Evolutionary conservation across 2,113 vertebrate species (phyloP).

Genomic region (Callipepla squamata): DNA sequence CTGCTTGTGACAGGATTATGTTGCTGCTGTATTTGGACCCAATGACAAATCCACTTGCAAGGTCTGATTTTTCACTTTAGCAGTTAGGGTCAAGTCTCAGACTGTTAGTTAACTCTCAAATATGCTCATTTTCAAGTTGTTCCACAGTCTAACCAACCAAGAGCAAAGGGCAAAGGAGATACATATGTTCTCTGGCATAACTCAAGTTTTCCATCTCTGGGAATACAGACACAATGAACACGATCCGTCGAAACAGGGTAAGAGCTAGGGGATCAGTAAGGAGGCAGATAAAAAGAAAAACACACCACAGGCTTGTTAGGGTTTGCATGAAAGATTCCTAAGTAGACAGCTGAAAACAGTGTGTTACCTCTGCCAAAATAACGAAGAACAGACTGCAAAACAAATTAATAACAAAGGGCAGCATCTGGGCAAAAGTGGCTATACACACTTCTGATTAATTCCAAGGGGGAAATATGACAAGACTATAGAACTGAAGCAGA

Average conservation of each 20-base stretch:
- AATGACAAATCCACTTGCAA: not conserved
- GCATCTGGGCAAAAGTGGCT: slow-evolving; percentile 28
- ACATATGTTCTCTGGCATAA: not conserved
- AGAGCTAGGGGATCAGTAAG: not conserved
- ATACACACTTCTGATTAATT: slow-evolving; percentile 24
- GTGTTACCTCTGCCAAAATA: slow-evolving; percentile 12
- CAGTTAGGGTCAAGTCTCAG: not conserved
- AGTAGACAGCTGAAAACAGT: not conserved
- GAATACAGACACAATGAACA: not conserved
- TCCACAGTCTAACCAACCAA: not conserved
- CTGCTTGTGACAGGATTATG: not conserved
- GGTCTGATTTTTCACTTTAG: not conserved
- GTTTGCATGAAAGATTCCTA: slow-evolving; percentile 15
- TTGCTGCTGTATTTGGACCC: not conserved
- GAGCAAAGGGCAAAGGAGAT: not conserved
- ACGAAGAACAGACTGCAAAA: slow-evolving; percentile 49
- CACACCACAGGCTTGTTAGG: not conserved
- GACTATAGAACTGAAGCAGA: not conserved
- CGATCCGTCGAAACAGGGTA: not conserved
- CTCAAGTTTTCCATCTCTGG: not conserved
- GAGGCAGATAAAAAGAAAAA: not conserved
- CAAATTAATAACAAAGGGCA: slow-evolving; percentile 53
- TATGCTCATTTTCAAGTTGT: not conserved
- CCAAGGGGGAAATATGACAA: slow-evolving; percentile 14
- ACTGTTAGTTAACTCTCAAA: not conserved